These are phyloP conservation scores for Monochamus alternatus DNA, from an alignment of 2,888 invertebrate species.

Conservation along the genomic window DNA sequence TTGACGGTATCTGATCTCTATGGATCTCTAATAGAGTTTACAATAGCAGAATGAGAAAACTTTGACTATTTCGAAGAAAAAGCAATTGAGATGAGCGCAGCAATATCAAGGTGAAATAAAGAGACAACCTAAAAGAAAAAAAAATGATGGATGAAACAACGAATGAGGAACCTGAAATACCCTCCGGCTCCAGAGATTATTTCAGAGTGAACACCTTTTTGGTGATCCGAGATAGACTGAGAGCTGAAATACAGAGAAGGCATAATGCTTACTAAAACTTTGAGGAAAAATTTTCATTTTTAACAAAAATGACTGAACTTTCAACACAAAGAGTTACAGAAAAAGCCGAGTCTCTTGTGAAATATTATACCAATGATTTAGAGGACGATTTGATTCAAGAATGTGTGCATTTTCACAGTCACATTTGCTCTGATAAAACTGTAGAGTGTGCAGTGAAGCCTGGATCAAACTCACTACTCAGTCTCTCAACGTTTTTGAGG, in stretches of 20 bases:
- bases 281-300: no score
- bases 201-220: conserved; percentile 34
- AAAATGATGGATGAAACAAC: conserved; percentile 35
- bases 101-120: conserved; percentile 38
- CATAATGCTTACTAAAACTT: background rate
- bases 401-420: no score
- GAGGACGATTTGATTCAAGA: no score
- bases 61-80: conserved; percentile 50
- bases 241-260: conserved; percentile 41
- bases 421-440: no score
- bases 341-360: no score
- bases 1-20: conserved; percentile 40
- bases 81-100: conserved; percentile 35
- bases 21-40: conserved; percentile 38
- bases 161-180: conserved; percentile 38
- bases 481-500: no score
- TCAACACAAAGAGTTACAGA: no score
- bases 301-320: no score
- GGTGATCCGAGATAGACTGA: conserved; percentile 40
- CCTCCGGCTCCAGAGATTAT: conserved; percentile 37
- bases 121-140: conserved; percentile 39
- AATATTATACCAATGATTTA: no score
- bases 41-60: conserved; percentile 42
- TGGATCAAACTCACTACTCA: no score
- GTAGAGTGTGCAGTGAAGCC: no score